Evolutionary conservation across 1,140 invertebrate genomes (phyloP), one percentile per base, ranked within the genome.

Genomic region (Mamestra configurata): DNA sequence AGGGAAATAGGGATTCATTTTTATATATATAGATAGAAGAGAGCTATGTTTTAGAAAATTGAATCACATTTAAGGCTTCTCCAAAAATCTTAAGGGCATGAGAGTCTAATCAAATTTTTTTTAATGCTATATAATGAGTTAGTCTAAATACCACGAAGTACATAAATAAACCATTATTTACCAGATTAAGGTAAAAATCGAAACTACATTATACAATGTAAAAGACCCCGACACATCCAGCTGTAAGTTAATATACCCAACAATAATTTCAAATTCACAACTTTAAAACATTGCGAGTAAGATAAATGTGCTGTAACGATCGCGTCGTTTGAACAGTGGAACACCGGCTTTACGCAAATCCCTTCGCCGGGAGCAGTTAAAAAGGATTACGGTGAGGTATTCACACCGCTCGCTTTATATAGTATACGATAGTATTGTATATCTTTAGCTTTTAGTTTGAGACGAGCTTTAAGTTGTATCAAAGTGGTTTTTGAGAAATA

Each of bases 281-380:
- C 51, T 75, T 59, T 24, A 75, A 68, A 68, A 68, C 64, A 68
- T 40, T 22, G 1, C 11, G 22, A 76, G 24, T 37, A 76, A 76
- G 72, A 76, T 76, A 61, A 46, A 76, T 76, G 72, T 18, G 37
- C 8, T 59, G 43, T 61, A 61, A 76, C 55, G 72, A 76, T 75
- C 72, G 18, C 55, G 13, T 76, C 27, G 71, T 51, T 43, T 40
- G 3, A 37, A 46, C 55, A 4, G 46, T 61, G 55, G 57, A 76
- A 49, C 55, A 31, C 18, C 11, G 18, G 37, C 72, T 76, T 76
- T 76, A 61, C 13, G 15, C 20, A 76, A 76, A 61, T 61, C 72
- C 37, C 37, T 76, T 76, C 40, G 15, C 13, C 55, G 37, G 20
- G 0, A 31, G 72, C 57, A 57, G 72, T 76, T 76, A 46, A 61